Conservation (phyloP, 1,140 invertebrate species). For the Lordiphosa collinella region DNA sequence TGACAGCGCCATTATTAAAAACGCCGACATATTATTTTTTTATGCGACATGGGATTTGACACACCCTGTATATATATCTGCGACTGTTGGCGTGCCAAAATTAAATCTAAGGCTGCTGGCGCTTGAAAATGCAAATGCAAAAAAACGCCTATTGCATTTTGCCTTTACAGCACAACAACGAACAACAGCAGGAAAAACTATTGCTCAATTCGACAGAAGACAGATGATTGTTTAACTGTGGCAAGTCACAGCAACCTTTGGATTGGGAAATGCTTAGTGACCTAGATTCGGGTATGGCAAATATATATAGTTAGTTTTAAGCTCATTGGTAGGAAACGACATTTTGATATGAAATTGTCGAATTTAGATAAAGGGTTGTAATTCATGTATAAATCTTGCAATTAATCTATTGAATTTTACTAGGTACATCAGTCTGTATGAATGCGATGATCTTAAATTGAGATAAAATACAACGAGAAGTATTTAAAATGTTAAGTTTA, state of each 20-base stretch:
- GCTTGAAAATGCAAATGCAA: slow-evolving; percentile 9
- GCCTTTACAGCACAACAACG: too few relatives aligned
- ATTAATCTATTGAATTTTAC: too few relatives aligned
- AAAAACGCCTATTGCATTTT: background rate
- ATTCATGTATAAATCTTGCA: too few relatives aligned
- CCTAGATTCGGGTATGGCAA: background rate
- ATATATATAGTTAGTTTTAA: too few relatives aligned
- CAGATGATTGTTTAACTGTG: background rate
- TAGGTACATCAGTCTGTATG: too few relatives aligned
- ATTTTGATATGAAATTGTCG: too few relatives aligned
- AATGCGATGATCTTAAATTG: too few relatives aligned
- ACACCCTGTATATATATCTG: background rate
- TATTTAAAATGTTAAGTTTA: too few relatives aligned
- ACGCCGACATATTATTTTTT: background rate
- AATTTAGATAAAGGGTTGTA: too few relatives aligned
- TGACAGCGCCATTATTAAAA: slow-evolving; percentile 7
- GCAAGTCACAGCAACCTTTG: background rate
- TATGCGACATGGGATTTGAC: background rate
- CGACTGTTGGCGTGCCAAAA: background rate
- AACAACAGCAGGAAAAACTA: background rate
- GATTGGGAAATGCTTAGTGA: slow-evolving; percentile 1
- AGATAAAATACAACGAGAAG: too few relatives aligned
- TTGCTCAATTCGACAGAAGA: slow-evolving; percentile 3
- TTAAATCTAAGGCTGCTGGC: background rate
- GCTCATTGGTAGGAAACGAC: too few relatives aligned